Evolutionary conservation across 2,888 invertebrate species (phyloP).

Genomic region (Hydroisotoma schaefferi): DNA sequence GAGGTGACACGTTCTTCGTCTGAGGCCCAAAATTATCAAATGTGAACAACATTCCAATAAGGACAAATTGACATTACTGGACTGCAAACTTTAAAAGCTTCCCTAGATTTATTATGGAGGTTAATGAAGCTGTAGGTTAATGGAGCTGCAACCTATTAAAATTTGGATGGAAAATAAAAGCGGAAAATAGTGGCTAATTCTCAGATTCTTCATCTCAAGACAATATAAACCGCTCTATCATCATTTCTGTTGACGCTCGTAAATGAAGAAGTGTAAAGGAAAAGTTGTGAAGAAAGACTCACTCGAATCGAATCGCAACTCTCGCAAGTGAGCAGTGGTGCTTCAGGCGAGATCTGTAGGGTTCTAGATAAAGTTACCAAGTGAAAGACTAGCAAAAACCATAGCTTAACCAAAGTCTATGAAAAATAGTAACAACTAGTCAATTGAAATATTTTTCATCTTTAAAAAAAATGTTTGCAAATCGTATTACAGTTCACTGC

Average conservation of each 20-base stretch:
- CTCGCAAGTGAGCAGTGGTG: conserved; percentile 28
- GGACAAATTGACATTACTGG: too few relatives aligned
- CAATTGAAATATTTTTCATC: conserved; percentile 7
- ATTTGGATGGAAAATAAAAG: too few relatives aligned
- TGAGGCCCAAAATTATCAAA: too few relatives aligned
- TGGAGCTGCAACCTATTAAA: too few relatives aligned
- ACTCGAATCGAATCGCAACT: background rate
- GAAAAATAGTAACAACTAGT: too few relatives aligned
- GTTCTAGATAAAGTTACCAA: conserved; percentile 29
- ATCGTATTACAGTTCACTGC: background rate
- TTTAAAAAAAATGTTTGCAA: conserved; percentile 19
- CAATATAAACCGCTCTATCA: background rate
- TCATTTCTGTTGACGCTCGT: background rate
- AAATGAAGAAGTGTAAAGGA: conserved; percentile 5
- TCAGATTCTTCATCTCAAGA: background rate
- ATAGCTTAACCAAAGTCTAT: too few relatives aligned
- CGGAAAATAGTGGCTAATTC: background rate
- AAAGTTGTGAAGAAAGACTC: conserved; percentile 9
- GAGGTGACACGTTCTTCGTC: too few relatives aligned
- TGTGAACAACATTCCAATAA: too few relatives aligned
- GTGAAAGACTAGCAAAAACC: background rate
- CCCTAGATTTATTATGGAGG: too few relatives aligned
- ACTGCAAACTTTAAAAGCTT: too few relatives aligned
- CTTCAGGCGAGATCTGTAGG: conserved; percentile 47
- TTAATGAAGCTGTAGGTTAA: too few relatives aligned